Conservation (phyloP, 1,140 invertebrate species). For the Macrotrachela quadricornifera region DNA sequence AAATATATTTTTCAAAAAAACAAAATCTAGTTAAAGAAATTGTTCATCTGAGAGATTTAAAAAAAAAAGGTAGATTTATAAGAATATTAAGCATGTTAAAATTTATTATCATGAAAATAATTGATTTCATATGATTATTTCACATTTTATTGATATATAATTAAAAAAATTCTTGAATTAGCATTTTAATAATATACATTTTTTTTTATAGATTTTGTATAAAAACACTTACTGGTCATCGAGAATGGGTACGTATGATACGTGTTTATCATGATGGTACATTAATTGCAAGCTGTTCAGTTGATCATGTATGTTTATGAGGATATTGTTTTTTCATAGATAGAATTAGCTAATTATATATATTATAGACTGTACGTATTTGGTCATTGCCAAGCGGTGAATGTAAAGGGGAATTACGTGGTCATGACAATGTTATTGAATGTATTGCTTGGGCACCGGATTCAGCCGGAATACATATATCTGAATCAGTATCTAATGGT, state of each 20-base stretch:
- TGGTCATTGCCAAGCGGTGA: slow-evolving; percentile 67
- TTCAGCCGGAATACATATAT: slow-evolving; percentile 51
- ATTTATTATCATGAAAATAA: too few relatives aligned
- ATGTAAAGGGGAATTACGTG: slow-evolving; percentile 73
- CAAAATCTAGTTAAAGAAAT: too few relatives aligned
- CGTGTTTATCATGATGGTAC: slow-evolving; percentile 71
- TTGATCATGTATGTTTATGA: slow-evolving; percentile 52
- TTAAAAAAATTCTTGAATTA: too few relatives aligned
- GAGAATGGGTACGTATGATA: slow-evolving; percentile 93
- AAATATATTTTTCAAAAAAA: too few relatives aligned
- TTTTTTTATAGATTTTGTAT: slow-evolving; percentile 41
- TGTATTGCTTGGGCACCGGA: slow-evolving; percentile 91
- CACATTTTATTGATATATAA: too few relatives aligned
- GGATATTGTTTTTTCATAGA: too few relatives aligned
- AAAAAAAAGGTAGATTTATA: too few relatives aligned
- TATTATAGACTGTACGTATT: slow-evolving; percentile 73
- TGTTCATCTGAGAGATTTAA: too few relatives aligned
- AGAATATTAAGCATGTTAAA: too few relatives aligned
- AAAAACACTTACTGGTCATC: slow-evolving; percentile 78
- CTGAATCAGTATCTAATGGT: slow-evolving; percentile 34
- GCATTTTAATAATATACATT: too few relatives aligned
- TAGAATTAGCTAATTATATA: slow-evolving; percentile 20
- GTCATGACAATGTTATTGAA: slow-evolving; percentile 95
- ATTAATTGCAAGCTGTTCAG: slow-evolving; percentile 83
- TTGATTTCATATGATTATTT: too few relatives aligned